Evolutionary conservation across 2,888 invertebrate genomes (phyloP), one percentile per base, ranked within the genome.

Genomic region (Pristionchus maxplancki): DNA sequence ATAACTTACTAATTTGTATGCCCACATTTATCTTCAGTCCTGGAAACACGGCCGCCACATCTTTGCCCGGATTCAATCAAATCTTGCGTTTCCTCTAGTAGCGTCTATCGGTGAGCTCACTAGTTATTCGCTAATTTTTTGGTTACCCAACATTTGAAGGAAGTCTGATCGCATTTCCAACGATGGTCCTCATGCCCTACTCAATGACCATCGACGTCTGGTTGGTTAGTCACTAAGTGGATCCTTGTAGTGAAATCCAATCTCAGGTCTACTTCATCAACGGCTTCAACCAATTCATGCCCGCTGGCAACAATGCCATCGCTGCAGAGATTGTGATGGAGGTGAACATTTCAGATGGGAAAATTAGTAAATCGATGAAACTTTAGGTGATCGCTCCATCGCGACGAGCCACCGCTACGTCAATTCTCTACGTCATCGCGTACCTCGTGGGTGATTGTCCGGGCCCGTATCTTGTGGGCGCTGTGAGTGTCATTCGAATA

Each of bases 191-290:
- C 20, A 82, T 82, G 82, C 82, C 82, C 28, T 53, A 34, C 34
- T 31, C 82, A 4, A 28, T 82, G 50, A 82, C 82, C 4, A 53
- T 82, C 24, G 50, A 82, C 24, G 28, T 82, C 13, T 82, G 82
- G 82, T 53, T 82, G 50, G 82, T 82, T 53, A 31, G 28, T 53
- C 20, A 1, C 53, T 20, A n/a, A n/a, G n/a, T n/a, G n/a, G n/a
- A n/a, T n/a, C n/a, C n/a, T n/a, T n/a, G n/a, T n/a, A n/a, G n/a
- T n/a, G n/a, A 44, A 44, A 44, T 11, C 6, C 11, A 44, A 9
- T 44, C 37, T 82, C 34, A 82, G 82, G 82, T 82, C 20, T 82
- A 82, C 31, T 82, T 82, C 82, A n/a, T 82, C 82, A 82, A 82
- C 34, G 48, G 48, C 34, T 82, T 53, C 82, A 28, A 82, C 13